These are phyloP conservation scores for Belonocnema kinseyi DNA, from an alignment of 1,140 invertebrate species.

Conservation along the genomic window DNA sequence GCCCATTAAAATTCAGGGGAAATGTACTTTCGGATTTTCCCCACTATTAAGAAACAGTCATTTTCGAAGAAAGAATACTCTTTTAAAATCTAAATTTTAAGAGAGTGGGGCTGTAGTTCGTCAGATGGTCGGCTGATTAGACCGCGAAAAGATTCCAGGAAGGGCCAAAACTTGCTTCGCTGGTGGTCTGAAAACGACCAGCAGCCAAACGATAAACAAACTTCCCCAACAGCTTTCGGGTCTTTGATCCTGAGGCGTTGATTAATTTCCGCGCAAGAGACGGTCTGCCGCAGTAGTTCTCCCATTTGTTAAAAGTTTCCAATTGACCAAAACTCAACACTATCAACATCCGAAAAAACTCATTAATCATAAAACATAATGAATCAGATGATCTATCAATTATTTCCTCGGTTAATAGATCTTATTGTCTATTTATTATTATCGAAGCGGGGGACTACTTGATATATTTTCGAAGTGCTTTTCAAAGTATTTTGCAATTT, in stretches of 20 bases:
- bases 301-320: neutral
- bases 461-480: no score
- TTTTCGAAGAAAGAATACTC: neutral
- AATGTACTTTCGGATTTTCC: neutral
- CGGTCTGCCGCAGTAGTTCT: constrained; percentile 38
- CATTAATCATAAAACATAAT: constrained; percentile 10
- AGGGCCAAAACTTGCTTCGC: constrained; percentile 49
- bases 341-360: constrained; percentile 1
- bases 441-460: neutral
- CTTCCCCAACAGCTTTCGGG: constrained; percentile 56
- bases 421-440: neutral
- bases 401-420: neutral
- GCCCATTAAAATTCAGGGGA: neutral
- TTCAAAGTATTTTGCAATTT: no score
- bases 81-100: constrained; percentile 17
- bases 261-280: constrained; percentile 70
- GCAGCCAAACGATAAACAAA: constrained; percentile 70
- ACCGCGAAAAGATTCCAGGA: constrained; percentile 62
- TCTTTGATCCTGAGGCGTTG: constrained; percentile 72
- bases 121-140: constrained; percentile 65
- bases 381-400: neutral
- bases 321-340: constrained; percentile 21
- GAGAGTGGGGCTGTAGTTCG: constrained; percentile 53
- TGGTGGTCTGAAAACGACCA: constrained; percentile 56
- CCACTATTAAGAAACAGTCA: neutral